Base-by-base conservation (phyloP, 2,888 invertebrate species). In the Tenodera sinensis region DNA sequence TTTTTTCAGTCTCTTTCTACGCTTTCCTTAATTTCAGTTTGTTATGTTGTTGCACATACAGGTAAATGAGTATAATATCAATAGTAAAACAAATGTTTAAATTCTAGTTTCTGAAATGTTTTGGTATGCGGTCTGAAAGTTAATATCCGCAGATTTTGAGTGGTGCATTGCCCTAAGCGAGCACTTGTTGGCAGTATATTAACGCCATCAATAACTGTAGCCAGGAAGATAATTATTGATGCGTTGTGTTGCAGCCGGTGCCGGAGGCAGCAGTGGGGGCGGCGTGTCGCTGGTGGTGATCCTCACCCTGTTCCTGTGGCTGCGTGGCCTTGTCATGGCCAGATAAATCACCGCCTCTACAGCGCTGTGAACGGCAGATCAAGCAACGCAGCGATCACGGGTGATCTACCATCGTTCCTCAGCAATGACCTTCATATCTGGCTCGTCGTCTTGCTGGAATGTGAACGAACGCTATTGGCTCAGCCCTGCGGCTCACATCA, bases 271-370 rank as follows among this genome's bases (percentile, higher is more conserved):
- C 54, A 71, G 54, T 71, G 54, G 54, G 54, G 54, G 54, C 54
- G 87, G 83, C n/a, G 42, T 87, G 87, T 81, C 87, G 25, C 30
- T 34, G n/a, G n/a, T 25, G 8, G 34, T 87, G 25, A 12, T 27
- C 12, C 30, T 83, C 25, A 42, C 83, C 34, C 20, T 87, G 12
- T 42, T 82, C 6, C 30, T 82, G n/a, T 81, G n/a, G 8, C 15
- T 42, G 25, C 34, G 34, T 30, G 87, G 87, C 27, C 34, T 87
- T 83, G 87, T 83, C 34, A 87, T 87, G 82, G 42, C 14, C 87
- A 87, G 87, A 87, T 87, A 87, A 87, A 87, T 87, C 87, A 87
- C 34, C 87, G 34, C 87, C 87, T 71, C 54, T 25, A 71, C 54
- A 20, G 6, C 20, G 54, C 54, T 71, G 54, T 54, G 54, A 54